Conservation (phyloP, 2,888 invertebrate species). For the Drosophila subquinaria region DNA sequence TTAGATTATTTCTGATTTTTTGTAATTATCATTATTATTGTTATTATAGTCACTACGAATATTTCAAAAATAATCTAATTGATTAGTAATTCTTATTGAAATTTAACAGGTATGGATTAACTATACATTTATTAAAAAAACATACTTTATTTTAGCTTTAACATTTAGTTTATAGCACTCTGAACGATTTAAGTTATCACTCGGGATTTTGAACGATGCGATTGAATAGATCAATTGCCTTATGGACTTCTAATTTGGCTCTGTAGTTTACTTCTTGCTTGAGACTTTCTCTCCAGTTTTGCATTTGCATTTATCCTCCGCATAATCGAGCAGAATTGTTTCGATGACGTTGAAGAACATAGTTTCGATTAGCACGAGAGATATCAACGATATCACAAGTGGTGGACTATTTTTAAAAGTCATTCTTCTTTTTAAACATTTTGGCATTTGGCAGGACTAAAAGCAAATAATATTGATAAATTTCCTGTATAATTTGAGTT, state of each 20-base stretch:
- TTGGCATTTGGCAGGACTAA: not conserved
- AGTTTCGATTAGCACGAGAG: conserved; percentile 38
- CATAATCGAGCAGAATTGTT: not conserved
- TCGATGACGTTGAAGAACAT: conserved; percentile 13
- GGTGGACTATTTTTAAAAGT: not conserved
- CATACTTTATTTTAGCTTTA: too few species aligned
- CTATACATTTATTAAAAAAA: not conserved
- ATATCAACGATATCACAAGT: conserved; percentile 19
- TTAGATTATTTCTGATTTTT: too few species aligned
- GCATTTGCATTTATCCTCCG: not conserved
- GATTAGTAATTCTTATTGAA: too few species aligned
- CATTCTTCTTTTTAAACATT: conserved; percentile 26
- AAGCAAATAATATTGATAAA: not conserved
- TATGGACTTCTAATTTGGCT: not conserved
- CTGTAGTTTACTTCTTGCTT: not conserved
- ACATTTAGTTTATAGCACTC: not conserved
- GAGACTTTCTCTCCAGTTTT: not conserved
- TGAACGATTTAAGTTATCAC: not conserved
- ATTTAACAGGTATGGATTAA: not conserved
- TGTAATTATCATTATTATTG: too few species aligned
- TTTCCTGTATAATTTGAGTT: not conserved
- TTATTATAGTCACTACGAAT: too few species aligned
- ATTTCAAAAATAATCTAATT: too few species aligned
- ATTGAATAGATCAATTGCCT: not conserved
- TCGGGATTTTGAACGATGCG: too few species aligned